Evolutionary conservation across 2,797 vertebrate genomes (phyloP).

Genomic region (Jordanella pulchra): DNA sequence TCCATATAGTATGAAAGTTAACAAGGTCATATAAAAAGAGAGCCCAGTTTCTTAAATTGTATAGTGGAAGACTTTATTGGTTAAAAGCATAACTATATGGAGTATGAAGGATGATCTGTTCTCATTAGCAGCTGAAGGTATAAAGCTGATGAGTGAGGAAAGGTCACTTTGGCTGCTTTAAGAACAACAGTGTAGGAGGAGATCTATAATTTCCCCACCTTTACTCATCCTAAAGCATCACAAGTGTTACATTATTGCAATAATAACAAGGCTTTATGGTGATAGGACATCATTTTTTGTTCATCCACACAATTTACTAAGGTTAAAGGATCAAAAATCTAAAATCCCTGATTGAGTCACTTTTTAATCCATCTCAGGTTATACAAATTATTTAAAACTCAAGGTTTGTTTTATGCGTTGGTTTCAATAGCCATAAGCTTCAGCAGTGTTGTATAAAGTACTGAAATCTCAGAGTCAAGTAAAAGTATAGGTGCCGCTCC

Average conservation of each 20-base stretch:
- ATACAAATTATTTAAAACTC: not conserved
- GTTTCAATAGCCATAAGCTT: not conserved
- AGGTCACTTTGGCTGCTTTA: not conserved
- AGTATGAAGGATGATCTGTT: not conserved
- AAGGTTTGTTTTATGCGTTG: not conserved
- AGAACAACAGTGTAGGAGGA: not conserved
- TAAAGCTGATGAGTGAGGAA: conserved; percentile 4
- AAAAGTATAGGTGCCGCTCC: too few species aligned
- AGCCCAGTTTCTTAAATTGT: not conserved
- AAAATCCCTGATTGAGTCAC: not conserved
- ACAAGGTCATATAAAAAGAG: not conserved
- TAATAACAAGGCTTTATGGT: not conserved
- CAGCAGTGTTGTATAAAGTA: too few species aligned
- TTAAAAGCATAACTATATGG: not conserved
- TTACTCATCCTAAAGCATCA: too few species aligned
- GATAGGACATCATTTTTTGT: not conserved
- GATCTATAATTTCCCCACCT: not conserved
- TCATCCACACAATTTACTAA: not conserved
- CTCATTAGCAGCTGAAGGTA: conserved; percentile 3
- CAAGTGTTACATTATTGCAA: not conserved
- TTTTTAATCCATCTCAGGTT: not conserved
- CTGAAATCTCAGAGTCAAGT: too few species aligned
- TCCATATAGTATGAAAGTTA: not conserved
- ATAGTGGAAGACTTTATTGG: not conserved
- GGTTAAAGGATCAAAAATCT: too few species aligned